Percentiles rank a stretch among this genome's conserved stretches.
These are phyloP conservation scores for Apis laboriosa DNA, from an alignment of 1,140 invertebrate species.

Conservation along the genomic window DNA sequence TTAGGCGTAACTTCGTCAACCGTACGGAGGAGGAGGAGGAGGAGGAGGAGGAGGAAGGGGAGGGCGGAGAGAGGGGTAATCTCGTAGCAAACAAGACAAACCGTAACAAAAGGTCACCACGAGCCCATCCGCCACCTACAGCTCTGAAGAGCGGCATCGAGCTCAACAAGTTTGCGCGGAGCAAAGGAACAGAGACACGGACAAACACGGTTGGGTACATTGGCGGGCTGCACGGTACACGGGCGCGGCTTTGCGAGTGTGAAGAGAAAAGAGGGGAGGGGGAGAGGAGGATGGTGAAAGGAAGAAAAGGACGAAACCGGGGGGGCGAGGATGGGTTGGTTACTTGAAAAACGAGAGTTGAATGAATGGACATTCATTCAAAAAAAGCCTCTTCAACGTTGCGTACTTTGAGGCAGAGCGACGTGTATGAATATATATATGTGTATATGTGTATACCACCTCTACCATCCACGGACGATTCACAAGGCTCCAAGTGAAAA, in stretches of 20 bases:
- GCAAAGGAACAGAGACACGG: not conserved
- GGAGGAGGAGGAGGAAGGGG: not conserved
- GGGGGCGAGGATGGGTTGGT: no score
- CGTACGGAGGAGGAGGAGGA: no score
- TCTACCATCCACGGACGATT: not conserved
- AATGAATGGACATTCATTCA: conserved; percentile 29
- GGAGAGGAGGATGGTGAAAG: not conserved
- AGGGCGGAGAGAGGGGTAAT: conserved; percentile 4
- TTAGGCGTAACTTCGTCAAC: conserved; percentile 47
- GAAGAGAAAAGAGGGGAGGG: no score
- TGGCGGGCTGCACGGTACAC: not conserved
- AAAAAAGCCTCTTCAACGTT: not conserved
- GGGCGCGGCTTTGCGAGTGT: not conserved
- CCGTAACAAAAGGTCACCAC: conserved; percentile 26
- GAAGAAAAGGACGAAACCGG: not conserved
- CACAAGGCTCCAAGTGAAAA: not conserved
- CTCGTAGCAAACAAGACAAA: conserved; percentile 57
- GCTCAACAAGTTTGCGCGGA: conserved; percentile 39
- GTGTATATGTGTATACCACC: no score
- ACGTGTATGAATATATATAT: not conserved
- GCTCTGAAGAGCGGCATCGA: not conserved
- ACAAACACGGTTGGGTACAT: no score
- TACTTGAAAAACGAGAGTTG: not conserved
- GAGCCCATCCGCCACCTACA: not conserved
- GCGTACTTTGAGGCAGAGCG: not conserved